Conservation (phyloP, 2,888 invertebrate genomes). For the Chironomus tentans region DNA sequence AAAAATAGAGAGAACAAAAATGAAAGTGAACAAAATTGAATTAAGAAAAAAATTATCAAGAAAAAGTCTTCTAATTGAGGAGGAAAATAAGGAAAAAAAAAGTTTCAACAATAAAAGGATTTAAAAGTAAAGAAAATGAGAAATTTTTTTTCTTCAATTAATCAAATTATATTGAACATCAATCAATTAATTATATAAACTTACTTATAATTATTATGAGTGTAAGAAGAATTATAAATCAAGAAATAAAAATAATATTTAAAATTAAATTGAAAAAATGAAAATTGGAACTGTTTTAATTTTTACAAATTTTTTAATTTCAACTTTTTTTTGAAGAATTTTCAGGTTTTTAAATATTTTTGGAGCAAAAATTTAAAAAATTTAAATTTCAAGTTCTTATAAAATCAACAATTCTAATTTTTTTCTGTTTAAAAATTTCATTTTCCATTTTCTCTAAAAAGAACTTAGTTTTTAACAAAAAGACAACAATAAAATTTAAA, state of each 20-base stretch:
- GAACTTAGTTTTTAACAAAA: too few species aligned
- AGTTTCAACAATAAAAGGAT: background rate
- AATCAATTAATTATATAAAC: constrained; percentile 22
- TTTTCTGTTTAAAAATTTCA: too few species aligned
- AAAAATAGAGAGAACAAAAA: background rate
- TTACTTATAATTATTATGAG: constrained; percentile 22
- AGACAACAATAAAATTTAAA: too few species aligned
- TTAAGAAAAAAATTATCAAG: background rate
- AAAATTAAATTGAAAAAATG: constrained; percentile 1
- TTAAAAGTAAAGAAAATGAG: background rate
- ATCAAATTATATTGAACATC: constrained; percentile 25
- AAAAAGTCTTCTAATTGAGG: constrained; percentile 1
- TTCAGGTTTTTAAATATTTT: background rate
- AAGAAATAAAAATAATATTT: constrained; percentile 18
- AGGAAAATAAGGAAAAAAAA: constrained; percentile 2
- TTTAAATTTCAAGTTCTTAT: too few species aligned
- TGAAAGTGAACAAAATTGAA: background rate
- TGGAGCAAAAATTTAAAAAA: too few species aligned
- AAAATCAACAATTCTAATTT: too few species aligned
- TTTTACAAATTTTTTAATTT: too few species aligned
- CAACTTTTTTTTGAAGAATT: background rate
- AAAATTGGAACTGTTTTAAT: background rate
- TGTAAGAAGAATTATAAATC: constrained; percentile 25
- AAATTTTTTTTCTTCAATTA: constrained; percentile 17
- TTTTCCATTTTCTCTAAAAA: too few species aligned